Base-by-base conservation (phyloP, 2,113 vertebrate genomes). In the Lamprotornis superbus region DNA sequence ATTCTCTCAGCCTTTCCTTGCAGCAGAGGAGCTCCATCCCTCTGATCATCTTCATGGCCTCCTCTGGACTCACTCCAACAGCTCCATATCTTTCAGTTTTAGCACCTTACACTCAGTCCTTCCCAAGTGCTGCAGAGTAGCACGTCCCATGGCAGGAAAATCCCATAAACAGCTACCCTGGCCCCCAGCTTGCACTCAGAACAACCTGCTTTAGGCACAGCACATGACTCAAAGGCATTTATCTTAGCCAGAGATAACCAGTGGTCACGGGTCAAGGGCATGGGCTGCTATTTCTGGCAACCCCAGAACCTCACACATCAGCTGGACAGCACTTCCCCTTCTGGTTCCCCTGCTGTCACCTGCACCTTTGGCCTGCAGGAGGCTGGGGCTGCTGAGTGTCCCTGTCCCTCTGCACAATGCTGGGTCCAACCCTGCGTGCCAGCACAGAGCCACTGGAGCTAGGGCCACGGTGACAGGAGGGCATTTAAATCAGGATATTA, bases 191-290 rank as follows among this genome's bases (percentile, higher is more conserved):
- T 81, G 24, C 76, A 16, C 44, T 74, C 5, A 0, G 64, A 92
- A 22, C 80, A 93, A 86, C 27, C 52, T 75, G 76, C 64, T 81
- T n/a, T 60, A 68, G 64, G 64, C 83, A 70, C 24, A 75, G 83
- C 86, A 89, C 55, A 9, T 94, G 93, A 86, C 86, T 59, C 0
- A 0, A 69, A 86, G 61, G 83, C 63, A 15, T 83, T 89, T 88
- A 67, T 70, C 76, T 61, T 3, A 61, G 39, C 60, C 56, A 40
- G 68, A 92, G 93, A 96, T 96, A 97, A 95, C 79, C 60, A 67
- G 68, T 42, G 68, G 55, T 63, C 59, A 40, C 3, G 19, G 74
- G 50, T 52, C 79, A 90, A 86, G 87, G 68, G 52, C 83, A 90
- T 0, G 31, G 27, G 30, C 17, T 89, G 83, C 89, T 96, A 93